Conservation (phyloP, 1,140 invertebrate genomes). For the Eriocheir sinensis region DNA sequence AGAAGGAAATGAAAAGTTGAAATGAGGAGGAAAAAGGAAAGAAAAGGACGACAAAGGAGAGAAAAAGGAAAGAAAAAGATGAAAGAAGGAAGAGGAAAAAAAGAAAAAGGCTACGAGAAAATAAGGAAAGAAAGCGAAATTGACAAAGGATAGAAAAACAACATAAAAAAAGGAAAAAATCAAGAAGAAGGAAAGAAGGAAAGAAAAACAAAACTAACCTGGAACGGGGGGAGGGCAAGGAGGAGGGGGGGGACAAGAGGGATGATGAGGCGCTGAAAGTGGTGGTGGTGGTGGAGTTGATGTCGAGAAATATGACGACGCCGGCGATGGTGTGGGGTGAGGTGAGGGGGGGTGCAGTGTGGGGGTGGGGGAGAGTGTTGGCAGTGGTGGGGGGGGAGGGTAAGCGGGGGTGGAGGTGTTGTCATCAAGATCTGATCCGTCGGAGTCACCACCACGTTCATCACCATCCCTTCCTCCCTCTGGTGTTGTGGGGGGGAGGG, state of each 20-base stretch:
- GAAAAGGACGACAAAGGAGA: neutral
- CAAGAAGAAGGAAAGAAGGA: neutral
- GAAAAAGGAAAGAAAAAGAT: neutral
- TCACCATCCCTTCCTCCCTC: no score
- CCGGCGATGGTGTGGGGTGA: no score
- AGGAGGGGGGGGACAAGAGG: neutral
- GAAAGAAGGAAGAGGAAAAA: neutral
- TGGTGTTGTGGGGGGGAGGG: no score
- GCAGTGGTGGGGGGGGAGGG: neutral
- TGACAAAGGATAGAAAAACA: neutral
- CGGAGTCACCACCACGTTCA: no score
- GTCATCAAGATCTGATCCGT: no score
- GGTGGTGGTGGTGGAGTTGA: neutral
- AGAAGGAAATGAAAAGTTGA: no score
- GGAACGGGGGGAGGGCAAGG: neutral
- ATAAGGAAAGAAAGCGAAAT: neutral
- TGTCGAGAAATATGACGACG: no score
- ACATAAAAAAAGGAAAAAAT: neutral
- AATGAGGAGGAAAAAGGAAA: neutral
- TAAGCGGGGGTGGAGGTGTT: no score
- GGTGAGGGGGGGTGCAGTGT: neutral
- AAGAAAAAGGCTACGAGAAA: neutral
- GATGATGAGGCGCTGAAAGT: neutral
- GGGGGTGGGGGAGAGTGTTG: neutral
- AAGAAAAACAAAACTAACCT: neutral